Percentiles rank a stretch among this genome's conserved stretches.
These are phyloP conservation scores for Acanthococcus lagerstroemiae DNA, from an alignment of 2,888 invertebrate genomes.

Conservation along the genomic window DNA sequence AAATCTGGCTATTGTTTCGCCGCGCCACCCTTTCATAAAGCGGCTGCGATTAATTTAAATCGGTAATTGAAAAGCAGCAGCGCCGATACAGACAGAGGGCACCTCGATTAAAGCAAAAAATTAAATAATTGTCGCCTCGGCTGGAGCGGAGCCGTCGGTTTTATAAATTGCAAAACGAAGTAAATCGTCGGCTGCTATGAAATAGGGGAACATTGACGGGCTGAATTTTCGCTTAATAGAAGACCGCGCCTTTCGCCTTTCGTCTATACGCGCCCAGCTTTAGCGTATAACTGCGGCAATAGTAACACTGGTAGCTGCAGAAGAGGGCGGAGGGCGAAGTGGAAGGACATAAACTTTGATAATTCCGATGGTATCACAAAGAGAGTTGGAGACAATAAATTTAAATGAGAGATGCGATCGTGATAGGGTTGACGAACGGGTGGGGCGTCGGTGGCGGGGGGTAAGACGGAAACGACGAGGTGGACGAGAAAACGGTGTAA, in stretches of 20 bases:
- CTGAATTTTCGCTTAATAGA: background rate
- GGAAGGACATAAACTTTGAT: constrained; percentile 22
- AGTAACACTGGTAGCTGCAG: background rate
- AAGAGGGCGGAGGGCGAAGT: background rate
- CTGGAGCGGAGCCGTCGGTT: background rate
- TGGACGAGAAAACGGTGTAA: constrained; percentile 9
- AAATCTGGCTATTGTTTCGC: background rate
- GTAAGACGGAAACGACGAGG: background rate
- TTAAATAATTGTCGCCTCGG: background rate
- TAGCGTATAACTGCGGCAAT: no score
- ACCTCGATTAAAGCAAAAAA: no score
- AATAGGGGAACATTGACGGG: background rate
- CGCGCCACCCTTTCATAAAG: background rate
- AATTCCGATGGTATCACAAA: constrained; percentile 25
- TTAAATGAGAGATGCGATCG: constrained; percentile 25
- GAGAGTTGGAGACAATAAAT: constrained; percentile 25
- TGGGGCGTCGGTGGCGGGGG: background rate
- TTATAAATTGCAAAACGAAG: background rate
- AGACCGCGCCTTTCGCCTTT: background rate
- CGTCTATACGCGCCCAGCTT: no score
- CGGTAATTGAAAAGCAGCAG: background rate
- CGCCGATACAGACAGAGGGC: no score
- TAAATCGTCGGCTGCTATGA: background rate
- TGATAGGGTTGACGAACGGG: constrained; percentile 25
- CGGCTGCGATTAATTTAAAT: background rate